These are phyloP conservation scores for Myoxocephalus aenaeus DNA, from an alignment of 2,797 vertebrate genomes.

Conservation along the genomic window DNA sequence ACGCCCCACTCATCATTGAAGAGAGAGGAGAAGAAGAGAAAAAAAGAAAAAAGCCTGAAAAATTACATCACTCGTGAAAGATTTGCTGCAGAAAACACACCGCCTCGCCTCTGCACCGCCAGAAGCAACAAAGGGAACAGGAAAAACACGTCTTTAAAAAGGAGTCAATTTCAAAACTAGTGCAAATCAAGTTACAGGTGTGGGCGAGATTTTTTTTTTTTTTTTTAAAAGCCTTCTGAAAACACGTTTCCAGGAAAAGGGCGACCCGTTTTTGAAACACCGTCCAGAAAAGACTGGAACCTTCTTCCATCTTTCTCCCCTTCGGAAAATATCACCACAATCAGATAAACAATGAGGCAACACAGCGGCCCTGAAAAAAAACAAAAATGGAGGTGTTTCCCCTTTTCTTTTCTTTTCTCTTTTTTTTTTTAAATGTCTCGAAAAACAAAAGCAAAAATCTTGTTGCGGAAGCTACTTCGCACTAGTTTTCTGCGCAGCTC, in stretches of 20 bases:
- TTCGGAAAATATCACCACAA: slow-evolving; percentile 61
- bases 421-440: slow-evolving; percentile 50
- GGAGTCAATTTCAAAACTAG: slow-evolving; percentile 50
- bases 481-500: slow-evolving; percentile 64
- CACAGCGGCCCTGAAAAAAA: slow-evolving; percentile 39
- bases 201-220: slow-evolving; percentile 51
- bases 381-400: slow-evolving; percentile 36
- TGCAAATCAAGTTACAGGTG: slow-evolving; percentile 54
- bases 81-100: slow-evolving; percentile 55
- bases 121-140: slow-evolving; percentile 53
- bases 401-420: no score
- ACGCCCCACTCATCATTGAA: slow-evolving; percentile 35
- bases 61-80: slow-evolving; percentile 58
- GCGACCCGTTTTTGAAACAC: slow-evolving; percentile 27
- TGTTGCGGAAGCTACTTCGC: slow-evolving; percentile 57
- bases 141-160: slow-evolving; percentile 36
- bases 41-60: slow-evolving; percentile 57
- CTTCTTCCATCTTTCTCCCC: slow-evolving; percentile 59
- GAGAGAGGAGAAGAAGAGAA: no score
- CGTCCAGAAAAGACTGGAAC: slow-evolving; percentile 56
- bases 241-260: slow-evolving; percentile 64
- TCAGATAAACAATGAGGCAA: slow-evolving; percentile 54
- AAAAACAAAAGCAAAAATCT: slow-evolving; percentile 67
- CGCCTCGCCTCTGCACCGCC: slow-evolving; percentile 47
- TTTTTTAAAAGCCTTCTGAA: slow-evolving; percentile 64